Evolutionary conservation across 2,888 invertebrate genomes (phyloP), one percentile per base, ranked within the genome.

Genomic region (Podotricha telesiphe): DNA sequence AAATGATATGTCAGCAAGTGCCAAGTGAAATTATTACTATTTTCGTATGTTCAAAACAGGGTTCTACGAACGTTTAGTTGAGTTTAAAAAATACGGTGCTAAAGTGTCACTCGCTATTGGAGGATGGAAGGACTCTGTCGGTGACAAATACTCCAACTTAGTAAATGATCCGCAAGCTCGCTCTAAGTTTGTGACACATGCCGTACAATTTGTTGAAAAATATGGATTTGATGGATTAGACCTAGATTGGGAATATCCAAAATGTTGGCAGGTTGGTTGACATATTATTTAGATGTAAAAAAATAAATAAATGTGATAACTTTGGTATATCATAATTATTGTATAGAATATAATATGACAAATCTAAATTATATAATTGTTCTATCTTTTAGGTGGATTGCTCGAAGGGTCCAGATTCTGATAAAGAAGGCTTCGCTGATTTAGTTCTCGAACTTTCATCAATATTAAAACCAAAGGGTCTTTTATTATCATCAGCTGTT

Each of bases 51-150:
- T 47, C 17, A 50, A 15, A 88, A 70, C 79, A 96, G 96, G 95
- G 76, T 97, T 98, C 86, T 98, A 98, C 83, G 96, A 97, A 73
- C 94, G 97, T 28, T 97, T 98, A 0, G 95, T 96, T 0, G 95
- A 94, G 0, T 95, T 95, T 77, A 98, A 97, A 82, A 93, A 95
- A 64, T 95, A 96, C 77, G 96, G 97, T 0, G 93, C 97, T 47
- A 98, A 98, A 84, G 97, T 98, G 0, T 95, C 96, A 0, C 88
- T 99, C 13, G 98, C 97, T 1, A 93, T 99, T 28, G 99, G 98
- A n/a, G 98, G 98, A 2, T 98, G 98, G 98, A 98, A 98, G 82
- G 98, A 98, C 85, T 98, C 98, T 0, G 96, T 95, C 45, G 97
- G 97, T 0, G 97, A 97, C 82, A 98, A 98, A 82, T 98, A 98